Evolutionary conservation across 53 echinoderm and acorn worm species (phyloP).

Genomic region (Holothuria scabra): DNA sequence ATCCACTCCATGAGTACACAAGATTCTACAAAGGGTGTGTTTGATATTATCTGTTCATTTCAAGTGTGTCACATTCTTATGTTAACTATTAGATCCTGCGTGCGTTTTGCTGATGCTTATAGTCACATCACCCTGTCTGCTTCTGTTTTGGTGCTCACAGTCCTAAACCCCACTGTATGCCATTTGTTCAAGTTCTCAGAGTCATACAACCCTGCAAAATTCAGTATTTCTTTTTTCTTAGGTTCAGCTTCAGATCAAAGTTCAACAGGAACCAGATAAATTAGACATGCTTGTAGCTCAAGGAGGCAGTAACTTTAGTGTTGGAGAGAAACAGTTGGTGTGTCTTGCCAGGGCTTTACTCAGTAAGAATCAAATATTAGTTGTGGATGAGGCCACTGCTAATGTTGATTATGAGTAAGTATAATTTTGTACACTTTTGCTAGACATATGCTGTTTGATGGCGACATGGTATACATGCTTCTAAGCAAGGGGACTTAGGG

Average conservation of each 20-base stretch:
- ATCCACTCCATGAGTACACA: too few relatives aligned
- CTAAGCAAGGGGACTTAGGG: too few relatives aligned
- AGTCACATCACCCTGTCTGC: too few relatives aligned
- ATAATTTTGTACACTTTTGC: background rate
- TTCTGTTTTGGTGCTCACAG: too few relatives aligned
- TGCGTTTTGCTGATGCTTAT: too few relatives aligned
- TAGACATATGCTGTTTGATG: background rate
- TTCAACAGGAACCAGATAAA: slow-evolving; percentile 72
- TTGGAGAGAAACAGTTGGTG: slow-evolving; percentile 88
- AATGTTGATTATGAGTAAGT: slow-evolving; percentile 82
- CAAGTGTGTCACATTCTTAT: too few relatives aligned
- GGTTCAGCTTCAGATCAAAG: slow-evolving; percentile 77
- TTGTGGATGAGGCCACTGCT: slow-evolving; percentile 92
- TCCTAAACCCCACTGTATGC: too few relatives aligned
- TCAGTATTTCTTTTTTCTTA: slow-evolving; percentile 16
- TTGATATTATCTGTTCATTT: too few relatives aligned
- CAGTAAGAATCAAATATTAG: slow-evolving; percentile 74
- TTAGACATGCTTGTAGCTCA: slow-evolving; percentile 76
- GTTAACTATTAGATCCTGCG: too few relatives aligned
- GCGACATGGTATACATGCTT: too few relatives aligned
- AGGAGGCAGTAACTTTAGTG: slow-evolving; percentile 88
- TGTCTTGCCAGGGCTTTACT: slow-evolving; percentile 91
- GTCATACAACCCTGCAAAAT: background rate
- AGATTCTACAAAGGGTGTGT: too few relatives aligned
- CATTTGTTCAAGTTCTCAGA: too few relatives aligned